A percentile compares a stretch with the other conserved stretches of the same genome.
phyloP scores from a whole-genome alignment of 1,140 invertebrate genomes.

The Macrosteles quadrilineatus region DNA sequence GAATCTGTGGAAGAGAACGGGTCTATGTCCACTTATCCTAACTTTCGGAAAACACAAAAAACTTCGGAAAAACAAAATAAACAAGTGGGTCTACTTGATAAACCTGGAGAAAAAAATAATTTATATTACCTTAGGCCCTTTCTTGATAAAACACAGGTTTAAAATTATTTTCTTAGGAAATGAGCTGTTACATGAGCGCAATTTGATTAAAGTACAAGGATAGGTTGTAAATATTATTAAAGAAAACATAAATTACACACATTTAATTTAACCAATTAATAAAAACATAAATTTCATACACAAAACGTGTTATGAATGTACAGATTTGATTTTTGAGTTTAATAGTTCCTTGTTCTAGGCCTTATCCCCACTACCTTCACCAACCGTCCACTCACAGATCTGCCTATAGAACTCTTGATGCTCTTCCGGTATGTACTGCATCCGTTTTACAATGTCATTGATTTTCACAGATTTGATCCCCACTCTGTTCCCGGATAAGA shows the following conservation, averaged over 20 bases:
- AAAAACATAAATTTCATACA: not conserved
- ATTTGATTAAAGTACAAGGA: not conserved
- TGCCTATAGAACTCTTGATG: not conserved
- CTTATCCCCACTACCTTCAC: not conserved
- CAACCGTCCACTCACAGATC: not conserved
- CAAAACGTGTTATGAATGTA: not conserved
- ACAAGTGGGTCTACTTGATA: not conserved
- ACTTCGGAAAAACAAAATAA: not conserved
- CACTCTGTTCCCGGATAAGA: conserved; percentile 16
- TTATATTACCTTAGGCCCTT: not conserved
- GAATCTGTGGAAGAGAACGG: not conserved
- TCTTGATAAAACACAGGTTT: not conserved
- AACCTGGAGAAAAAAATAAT: not conserved
- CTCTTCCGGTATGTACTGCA: conserved; percentile 4
- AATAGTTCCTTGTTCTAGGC: not conserved
- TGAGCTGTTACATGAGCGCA: not conserved
- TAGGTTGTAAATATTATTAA: not conserved
- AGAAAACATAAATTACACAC: not conserved
- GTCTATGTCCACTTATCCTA: not conserved
- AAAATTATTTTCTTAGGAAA: not conserved
- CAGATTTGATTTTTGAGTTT: not conserved
- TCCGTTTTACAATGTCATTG: not conserved
- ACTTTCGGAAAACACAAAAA: not conserved
- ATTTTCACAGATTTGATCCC: not conserved
- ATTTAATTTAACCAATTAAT: not conserved